Base-by-base conservation (phyloP, 1,140 invertebrate genomes). In the Trichonephila clavipes region DNA sequence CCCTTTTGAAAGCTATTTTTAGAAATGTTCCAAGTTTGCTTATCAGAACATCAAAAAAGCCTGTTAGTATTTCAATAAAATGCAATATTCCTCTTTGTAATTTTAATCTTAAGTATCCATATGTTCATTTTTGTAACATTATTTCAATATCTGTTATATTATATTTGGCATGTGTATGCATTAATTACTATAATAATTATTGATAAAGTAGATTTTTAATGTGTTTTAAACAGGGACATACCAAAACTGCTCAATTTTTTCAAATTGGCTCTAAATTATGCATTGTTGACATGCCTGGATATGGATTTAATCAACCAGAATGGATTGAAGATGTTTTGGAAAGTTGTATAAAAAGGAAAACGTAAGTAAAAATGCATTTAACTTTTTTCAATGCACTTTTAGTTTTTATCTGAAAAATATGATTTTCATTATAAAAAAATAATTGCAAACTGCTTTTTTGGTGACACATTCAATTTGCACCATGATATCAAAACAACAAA, bases 261-360 rank as follows among this genome's bases (percentile, higher is more conserved):
- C 83, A 95, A 93, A 94, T 95, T 19, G 94, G 94, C 4, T 94
- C 95, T 21, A 89, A 62, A 34, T 94, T 96, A 28, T 93, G 92
- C 83, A 83, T 95, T 18, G 95, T 96, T 6, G 95, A 96, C 92
- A 95, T 95, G 95, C 95, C 95, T 51, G 95, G 95, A 2, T 95
- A 95, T 94, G 95, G 95, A 18, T 94, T 90, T 61, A 95, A 95
- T 77, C 95, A 95, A 95, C 95, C 95, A 72, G 85, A 94, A 14
- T 94, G 95, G 88, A 95, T 95, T 94, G 94, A 94, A 19, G 51
- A 94, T 21, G 93, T 91, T 77, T 95, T 95, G 40, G 95, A 95
- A 90, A 82, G 28, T 10, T 95, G 95, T 88, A 87, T 95, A 14
- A 89, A 91, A 64, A 93, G 88, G 10, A 93, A 95, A 93, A 95